A percentile compares a stretch with the other conserved stretches of the same genome.
These are phyloP conservation scores for Diarsia mendica DNA, from an alignment of 2,888 invertebrate genomes.

Conservation along the genomic window DNA sequence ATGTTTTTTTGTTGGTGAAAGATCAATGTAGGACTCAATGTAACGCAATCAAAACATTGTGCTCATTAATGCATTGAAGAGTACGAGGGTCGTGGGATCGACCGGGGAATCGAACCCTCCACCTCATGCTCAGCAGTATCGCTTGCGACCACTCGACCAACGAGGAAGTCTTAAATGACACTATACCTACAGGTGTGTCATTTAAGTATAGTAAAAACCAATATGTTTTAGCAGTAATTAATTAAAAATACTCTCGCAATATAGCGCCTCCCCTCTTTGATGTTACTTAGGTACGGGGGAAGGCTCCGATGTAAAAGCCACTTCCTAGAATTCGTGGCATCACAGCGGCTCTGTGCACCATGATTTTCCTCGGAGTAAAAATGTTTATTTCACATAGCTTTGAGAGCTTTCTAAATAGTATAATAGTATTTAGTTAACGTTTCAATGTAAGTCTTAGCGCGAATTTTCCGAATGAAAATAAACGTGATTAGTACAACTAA, in stretches of 20 bases:
- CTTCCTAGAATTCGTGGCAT: constrained; percentile 20
- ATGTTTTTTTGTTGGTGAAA: too few species aligned
- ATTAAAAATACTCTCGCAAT: constrained; percentile 5
- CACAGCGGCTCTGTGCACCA: not conserved
- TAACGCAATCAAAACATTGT: too few species aligned
- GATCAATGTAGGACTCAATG: too few species aligned
- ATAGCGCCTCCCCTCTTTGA: constrained; percentile 29
- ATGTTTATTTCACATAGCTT: constrained; percentile 1
- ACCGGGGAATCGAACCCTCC: too few species aligned
- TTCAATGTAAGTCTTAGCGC: not conserved
- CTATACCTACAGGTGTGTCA: not conserved
- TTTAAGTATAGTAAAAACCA: not conserved
- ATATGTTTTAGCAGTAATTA: not conserved
- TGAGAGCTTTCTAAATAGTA: constrained; percentile 3
- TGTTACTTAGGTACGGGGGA: not conserved
- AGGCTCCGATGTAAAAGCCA: constrained; percentile 22
- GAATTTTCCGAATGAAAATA: not conserved
- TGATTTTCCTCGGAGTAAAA: constrained; percentile 15
- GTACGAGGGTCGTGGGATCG: too few species aligned
- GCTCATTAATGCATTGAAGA: too few species aligned
- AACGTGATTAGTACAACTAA: not conserved
- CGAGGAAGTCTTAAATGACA: not conserved
- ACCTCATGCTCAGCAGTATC: too few species aligned
- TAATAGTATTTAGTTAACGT: not conserved
- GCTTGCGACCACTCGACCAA: too few species aligned